Percentiles rank a stretch among this genome's conserved stretches.
phyloP scores from a whole-genome alignment of 1,140 invertebrate genomes.

The Coenobita brevimanus region DNA sequence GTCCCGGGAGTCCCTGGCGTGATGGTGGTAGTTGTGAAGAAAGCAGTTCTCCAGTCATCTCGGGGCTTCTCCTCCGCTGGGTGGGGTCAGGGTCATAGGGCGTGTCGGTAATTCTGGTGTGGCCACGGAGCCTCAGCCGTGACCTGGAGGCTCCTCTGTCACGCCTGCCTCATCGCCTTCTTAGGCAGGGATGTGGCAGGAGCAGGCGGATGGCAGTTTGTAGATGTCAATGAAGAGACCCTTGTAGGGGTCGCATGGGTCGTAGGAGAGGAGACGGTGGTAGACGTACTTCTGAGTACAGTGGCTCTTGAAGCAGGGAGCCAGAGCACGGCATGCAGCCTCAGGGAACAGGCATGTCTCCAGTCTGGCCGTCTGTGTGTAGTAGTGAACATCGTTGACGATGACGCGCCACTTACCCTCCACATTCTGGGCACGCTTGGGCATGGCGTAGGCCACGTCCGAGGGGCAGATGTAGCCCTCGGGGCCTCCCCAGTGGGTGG shows the following conservation, averaged over 20 bases:
- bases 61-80: conserved; percentile 41
- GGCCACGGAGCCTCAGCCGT: conserved; percentile 23
- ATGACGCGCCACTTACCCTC: conserved; percentile 71
- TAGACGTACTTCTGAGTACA: conserved; percentile 71
- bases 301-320: conserved; percentile 70
- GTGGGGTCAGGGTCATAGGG: neutral
- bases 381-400: conserved; percentile 68
- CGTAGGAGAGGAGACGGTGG: conserved; percentile 71
- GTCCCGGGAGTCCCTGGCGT: conserved; percentile 52
- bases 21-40: conserved; percentile 44
- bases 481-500: conserved; percentile 54
- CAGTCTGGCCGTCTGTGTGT: conserved; percentile 51
- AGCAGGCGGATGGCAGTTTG: conserved; percentile 71
- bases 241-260: conserved; percentile 71
- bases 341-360: conserved; percentile 54
- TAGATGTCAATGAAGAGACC: conserved; percentile 71
- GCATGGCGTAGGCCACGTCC: conserved; percentile 45
- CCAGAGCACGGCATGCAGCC: conserved; percentile 65
- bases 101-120: conserved; percentile 40
- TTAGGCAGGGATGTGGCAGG: conserved; percentile 69
- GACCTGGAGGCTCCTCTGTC: neutral
- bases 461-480: conserved; percentile 61
- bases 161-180: neutral
- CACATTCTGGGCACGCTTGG: conserved; percentile 60
- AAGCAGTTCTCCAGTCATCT: conserved; percentile 60